Evolutionary conservation across 2,113 vertebrate species (phyloP), one percentile per base, ranked within the genome.

Genomic region (Aegotheles bennettii): DNA sequence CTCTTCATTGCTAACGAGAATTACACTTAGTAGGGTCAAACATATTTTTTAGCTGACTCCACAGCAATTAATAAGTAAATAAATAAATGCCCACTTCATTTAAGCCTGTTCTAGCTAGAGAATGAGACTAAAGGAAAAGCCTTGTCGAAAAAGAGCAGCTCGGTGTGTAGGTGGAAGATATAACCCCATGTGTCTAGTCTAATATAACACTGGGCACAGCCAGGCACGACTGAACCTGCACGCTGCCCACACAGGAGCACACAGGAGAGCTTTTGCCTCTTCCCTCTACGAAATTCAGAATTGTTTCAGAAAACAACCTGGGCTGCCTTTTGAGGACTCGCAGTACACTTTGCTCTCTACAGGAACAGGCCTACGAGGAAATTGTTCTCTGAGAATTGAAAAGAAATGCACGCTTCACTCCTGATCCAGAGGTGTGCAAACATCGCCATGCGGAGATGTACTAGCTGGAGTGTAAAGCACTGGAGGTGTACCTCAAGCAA

Each of bases 1-100:
- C 65, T 86, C 76, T 88, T 96, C 61, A 28, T 60, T 64, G 83
- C 74, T 97, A 96, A 97, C 94, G 88, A 94, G 87, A 84, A 48
- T 77, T 77, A 92, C 57, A 77, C 47, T 56, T 43, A 38, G 35
- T 23, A 77, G 42, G 88, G 87, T 64, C 87, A 90, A 86, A 60
- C 13, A 12, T 11, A 59, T 31, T 75, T 93, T 87, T 53, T 54
- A 71, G 74, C 47, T 93, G 82, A 90, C 53, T 48, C 68, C 1
- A 56, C 59, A 92, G 33, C 57, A 63, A 89, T 60, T 64, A 73
- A 91, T 69, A 94, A 89, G 91, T 16, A 47, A 87, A 69, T 63
- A 68, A 65, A 90, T n/a, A 64, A 78, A 35, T 48, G 43, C 43
- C 17, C 3, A 5, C n/a, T 50, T 79, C 3, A 1, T 79, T 88